Evolutionary conservation across 2,113 vertebrate genomes (phyloP), one percentile per base, ranked within the genome.

Genomic region (Falco punctatus): DNA sequence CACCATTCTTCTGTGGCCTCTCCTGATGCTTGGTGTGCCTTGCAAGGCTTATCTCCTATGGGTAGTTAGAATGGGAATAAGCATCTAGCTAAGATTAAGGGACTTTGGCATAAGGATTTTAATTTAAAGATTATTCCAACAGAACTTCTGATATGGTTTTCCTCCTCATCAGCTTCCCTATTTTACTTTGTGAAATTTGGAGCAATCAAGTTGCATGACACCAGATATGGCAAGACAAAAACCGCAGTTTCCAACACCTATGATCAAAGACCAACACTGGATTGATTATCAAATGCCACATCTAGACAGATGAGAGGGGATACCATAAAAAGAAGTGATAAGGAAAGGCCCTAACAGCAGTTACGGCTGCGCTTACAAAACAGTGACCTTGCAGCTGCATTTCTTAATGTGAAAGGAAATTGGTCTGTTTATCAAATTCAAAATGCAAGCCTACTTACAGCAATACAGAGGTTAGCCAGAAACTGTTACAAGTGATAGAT

Each of bases 11-110:
- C 82, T 81, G n/a, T 58, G 35, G 38, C 83, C 65, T 70, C 40
- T 61, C 55, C 27, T 20, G 38, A 18, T 7, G 19, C 2, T 6
- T 17, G 14, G 28, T 27, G 35, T 35, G 33, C 32, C 51, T 54
- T 1, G 3, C 35, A 22, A 14, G 6, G 67, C 42, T 22, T 17
- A 46, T 2, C 30, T 85, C 38, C 49, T 40, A 0, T 0, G 17
- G 24, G 38, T 7, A 65, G 13, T 30, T n/a, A 44, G 6, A 80
- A 51, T 16, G 28, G 49, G 58, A 88, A 49, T 35, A 79, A 82
- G 28, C 17, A 81, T 44, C 28, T 28, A 64, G 23, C 24, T 35
- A 79, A 42, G 11, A 74, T 15, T 51, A 57, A 58, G 8, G 28
- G 23, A 82, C 7, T 75, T 18, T 6, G 18, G 49, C 10, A 10